A percentile compares a stretch with the other conserved stretches of the same genome.
These are phyloP conservation scores for Sebastes melanostomus DNA, from an alignment of 2,797 vertebrate species.

Conservation along the genomic window DNA sequence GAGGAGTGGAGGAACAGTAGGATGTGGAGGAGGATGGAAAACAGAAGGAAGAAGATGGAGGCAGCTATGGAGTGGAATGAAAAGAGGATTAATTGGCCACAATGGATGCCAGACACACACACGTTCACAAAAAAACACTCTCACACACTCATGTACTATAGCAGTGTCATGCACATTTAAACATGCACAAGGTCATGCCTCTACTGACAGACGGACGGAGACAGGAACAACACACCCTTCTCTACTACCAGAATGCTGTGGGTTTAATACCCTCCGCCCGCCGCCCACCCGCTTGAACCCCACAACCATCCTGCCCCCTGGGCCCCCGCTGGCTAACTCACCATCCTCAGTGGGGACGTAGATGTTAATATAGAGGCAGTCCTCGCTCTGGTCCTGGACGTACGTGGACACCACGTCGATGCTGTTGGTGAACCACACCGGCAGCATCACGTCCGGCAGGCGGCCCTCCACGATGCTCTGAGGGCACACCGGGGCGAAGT, in stretches of 20 bases:
- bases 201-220: constrained; percentile 48
- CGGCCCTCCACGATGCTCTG: constrained; percentile 97
- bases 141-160: constrained; percentile 54
- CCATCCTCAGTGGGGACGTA: constrained; percentile 99
- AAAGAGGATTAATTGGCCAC: constrained; percentile 79
- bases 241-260: constrained; percentile 21
- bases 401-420: constrained; percentile 97
- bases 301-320: constrained; percentile 64
- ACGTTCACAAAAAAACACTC: constrained; percentile 69
- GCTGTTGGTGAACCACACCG: constrained; percentile 99
- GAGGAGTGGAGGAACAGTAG: constrained; percentile 66
- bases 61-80: constrained; percentile 75
- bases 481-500: constrained; percentile 95
- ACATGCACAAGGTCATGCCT: constrained; percentile 88
- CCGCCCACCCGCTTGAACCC: background rate
- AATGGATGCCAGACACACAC: constrained; percentile 72
- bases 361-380: constrained; percentile 98
- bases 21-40: constrained; percentile 53
- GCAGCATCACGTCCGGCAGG: constrained; percentile 98
- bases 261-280: background rate
- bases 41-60: constrained; percentile 62
- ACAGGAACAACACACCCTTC: constrained; percentile 30
- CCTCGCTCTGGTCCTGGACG: constrained; percentile 98
- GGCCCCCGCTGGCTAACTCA: constrained; percentile 88
- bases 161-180: constrained; percentile 86